Base-by-base conservation (phyloP, 2,113 vertebrate species). In the Calypte anna region DNA sequence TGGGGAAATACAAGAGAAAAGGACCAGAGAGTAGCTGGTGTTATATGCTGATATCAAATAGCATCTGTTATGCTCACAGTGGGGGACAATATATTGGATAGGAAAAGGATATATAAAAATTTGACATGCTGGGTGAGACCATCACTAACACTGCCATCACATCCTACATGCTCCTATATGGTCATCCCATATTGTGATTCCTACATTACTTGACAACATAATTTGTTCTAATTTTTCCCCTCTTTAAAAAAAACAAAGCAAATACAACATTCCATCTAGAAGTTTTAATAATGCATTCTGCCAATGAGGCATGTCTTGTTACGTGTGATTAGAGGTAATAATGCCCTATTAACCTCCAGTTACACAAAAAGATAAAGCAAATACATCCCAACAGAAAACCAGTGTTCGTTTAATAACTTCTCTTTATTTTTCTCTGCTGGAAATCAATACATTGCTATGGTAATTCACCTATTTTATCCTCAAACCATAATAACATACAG, bases 381-480 rank as follows among this genome's bases (percentile, higher is more conserved):
- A 76, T 68, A 54, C 27, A 63, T 53, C 50, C 14, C 61, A 91
- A 82, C 9, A 69, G 58, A 90, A 94, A 89, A 89, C 2, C 40
- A 76, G 27, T 33, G 54, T 23, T 82, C 3, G 1, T 90, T 93
- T 87, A 90, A 91, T 69, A 91, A 85, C 44, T 82, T 80, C 36
- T 14, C 23, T 76, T 89, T 79, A 85, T 82, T 91, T 87, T 87
- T 75, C 62, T 69, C 75, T 85, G 67, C 63, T 82, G 81, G 70
- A 92, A 95, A 87, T 91, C 58, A 87, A 82, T 76, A 82, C 44
- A 82, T 64, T 82, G 46, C 70, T 82, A 43, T 76, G 75, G 62
- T 76, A 95, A 93, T 88, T 90, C 67, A 85, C 3, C 21, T 76
- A 51, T 93, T 95, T 90, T 82, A 82, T 93, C 46, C 40, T 73